Evolutionary conservation across 2,113 vertebrate genomes (phyloP).

Genomic region (Charina bottae): DNA sequence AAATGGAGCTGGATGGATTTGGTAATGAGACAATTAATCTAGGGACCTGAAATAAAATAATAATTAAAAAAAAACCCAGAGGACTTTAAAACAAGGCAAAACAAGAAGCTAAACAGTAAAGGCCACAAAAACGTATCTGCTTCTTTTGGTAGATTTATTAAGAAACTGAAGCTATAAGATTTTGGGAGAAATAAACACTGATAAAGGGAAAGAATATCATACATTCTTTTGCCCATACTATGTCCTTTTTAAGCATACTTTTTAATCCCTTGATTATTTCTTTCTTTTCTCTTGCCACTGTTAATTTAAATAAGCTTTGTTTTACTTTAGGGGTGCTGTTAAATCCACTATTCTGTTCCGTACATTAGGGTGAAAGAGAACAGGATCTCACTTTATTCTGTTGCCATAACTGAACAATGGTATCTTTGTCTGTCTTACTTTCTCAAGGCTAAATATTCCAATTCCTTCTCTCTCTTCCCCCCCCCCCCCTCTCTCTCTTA

Average conservation of each 20-base stretch:
- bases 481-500: neutral
- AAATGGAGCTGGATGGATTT: neutral
- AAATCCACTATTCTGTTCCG: neutral
- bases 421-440: neutral
- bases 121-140: too few species aligned
- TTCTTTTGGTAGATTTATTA: neutral
- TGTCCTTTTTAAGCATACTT: neutral
- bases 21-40: neutral
- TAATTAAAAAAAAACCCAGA: neutral
- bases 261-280: neutral
- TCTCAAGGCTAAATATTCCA: neutral
- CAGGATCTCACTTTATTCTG: neutral
- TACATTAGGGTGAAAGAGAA: neutral
- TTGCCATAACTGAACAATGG: neutral
- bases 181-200: neutral
- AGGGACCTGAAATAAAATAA: too few species aligned
- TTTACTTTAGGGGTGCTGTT: neutral
- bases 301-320: neutral
- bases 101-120: neutral
- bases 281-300: neutral
- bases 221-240: neutral
- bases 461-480: neutral
- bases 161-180: neutral
- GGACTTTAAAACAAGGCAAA: neutral
- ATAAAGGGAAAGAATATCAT: neutral